Base-by-base conservation (phyloP, 2,888 invertebrate genomes). In the Hecatera dysodea region DNA sequence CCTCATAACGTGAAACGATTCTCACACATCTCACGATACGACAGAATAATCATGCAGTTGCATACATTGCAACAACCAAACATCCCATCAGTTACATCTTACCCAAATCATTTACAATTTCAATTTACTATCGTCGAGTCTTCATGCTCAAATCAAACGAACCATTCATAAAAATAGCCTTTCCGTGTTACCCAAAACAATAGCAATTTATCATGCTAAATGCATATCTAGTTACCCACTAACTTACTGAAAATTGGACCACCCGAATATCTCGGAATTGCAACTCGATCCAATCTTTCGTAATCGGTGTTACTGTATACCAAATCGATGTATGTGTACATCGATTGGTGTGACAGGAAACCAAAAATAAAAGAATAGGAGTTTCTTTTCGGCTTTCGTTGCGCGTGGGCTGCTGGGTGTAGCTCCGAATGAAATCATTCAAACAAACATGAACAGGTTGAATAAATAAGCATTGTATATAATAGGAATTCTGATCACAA, bases 391-490 rank as follows among this genome's bases (percentile, higher is more conserved):
- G 72, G 82, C 89, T 90, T 90, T 90, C 88, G 87, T 82, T 84
- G 72, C 81, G 90, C 83, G 90, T 90, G 84, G 90, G 90, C 75
- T 56, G 91, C 83, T 89, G 87, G 90, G 91, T 88, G 90, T 89
- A 86, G 89, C 91, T 85, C 69, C 82, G 84, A 82, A 88, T 88
- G 82, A 91, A 92, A 91, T 92, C 90, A 91, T 88, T 89, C 90
- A 89, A 86, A 90, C 89, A 91, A 90, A 92, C 91, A 92, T 83
- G 90, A 92, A 92, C 95, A 94, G 93, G 93, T 95, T 93, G 93
- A 89, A 90, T 90, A 90, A 88, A 91, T 89, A 90, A 83, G 78
- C 72, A 84, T 85, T 82, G 81, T 80, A 85, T 85, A 78, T 76
- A 81, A 81, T 78, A 74, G 72, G 36, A 83, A 77, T 75, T 72